phyloP scores from a whole-genome alignment of 2,113 vertebrate species.

The Daboia siamensis region DNA sequence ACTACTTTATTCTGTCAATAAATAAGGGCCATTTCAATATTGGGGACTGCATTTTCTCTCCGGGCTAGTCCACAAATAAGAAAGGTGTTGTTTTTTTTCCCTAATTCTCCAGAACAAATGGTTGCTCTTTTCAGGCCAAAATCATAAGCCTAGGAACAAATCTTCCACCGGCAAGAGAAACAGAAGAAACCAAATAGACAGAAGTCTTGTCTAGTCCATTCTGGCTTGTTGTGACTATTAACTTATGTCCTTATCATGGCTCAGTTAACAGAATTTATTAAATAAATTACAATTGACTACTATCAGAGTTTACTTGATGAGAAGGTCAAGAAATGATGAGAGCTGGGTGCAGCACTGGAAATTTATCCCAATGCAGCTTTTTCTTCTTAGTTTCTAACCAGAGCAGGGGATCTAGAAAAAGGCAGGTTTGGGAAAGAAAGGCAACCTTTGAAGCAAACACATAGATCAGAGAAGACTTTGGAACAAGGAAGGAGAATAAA shows the following conservation, averaged over 20 bases:
- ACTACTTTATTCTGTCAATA: constrained; percentile 30
- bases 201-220: not conserved
- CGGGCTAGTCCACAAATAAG: not conserved
- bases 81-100: not conserved
- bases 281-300: not conserved
- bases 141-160: not conserved
- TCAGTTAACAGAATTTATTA: not conserved
- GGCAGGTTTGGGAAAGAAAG: not conserved
- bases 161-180: not conserved
- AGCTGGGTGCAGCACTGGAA: not conserved
- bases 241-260: not conserved
- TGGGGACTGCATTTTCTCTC: not conserved
- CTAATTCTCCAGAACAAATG: not conserved
- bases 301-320: not conserved
- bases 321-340: not conserved
- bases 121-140: not conserved
- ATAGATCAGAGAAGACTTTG: not conserved
- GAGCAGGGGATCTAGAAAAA: not conserved
- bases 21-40: not conserved
- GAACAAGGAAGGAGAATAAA: not conserved
- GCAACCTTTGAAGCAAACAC: not conserved
- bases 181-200: not conserved
- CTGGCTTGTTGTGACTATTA: not conserved
- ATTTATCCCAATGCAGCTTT: not conserved
- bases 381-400: not conserved